phyloP scores from a whole-genome alignment of 2,888 invertebrate genomes.

The Erannis defoliaria region DNA sequence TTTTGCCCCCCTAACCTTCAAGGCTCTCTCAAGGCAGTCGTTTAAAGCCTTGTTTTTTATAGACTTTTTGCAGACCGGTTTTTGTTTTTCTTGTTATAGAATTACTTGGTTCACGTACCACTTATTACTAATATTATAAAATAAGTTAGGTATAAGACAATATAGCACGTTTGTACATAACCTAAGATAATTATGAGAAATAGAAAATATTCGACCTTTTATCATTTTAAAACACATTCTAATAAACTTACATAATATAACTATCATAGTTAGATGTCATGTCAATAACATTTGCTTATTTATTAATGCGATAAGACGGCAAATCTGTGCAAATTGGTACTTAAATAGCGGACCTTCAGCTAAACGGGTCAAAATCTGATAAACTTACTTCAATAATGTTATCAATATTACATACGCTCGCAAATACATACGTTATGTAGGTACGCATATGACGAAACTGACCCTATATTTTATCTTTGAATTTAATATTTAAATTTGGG shows the following conservation, averaged over 20 bases:
- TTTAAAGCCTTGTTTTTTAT: too few relatives aligned
- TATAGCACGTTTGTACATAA: too few relatives aligned
- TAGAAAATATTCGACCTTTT: not conserved
- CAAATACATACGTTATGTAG: conserved; percentile 28
- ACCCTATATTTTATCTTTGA: conserved; percentile 38
- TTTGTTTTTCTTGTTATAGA: too few relatives aligned
- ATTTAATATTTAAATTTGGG: conserved; percentile 39
- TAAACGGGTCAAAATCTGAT: conserved; percentile 44
- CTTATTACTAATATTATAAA: too few relatives aligned
- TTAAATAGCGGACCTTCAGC: conserved; percentile 13
- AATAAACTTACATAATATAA: conserved; percentile 33
- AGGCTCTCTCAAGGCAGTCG: too few relatives aligned
- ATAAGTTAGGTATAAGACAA: too few relatives aligned
- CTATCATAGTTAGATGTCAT: conserved; percentile 11
- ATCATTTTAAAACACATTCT: conserved; percentile 4
- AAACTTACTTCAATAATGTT: conserved; percentile 38
- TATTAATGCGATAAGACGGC: conserved; percentile 31
- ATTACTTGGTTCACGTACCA: too few relatives aligned
- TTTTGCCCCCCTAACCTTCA: too few relatives aligned
- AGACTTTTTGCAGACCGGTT: too few relatives aligned
- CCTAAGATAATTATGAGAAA: not conserved
- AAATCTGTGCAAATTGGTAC: conserved; percentile 32
- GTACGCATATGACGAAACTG: conserved; percentile 42
- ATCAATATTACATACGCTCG: conserved; percentile 41
- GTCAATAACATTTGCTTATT: conserved; percentile 28